These are phyloP conservation scores for Cheilosia grossa DNA, from an alignment of 2,888 invertebrate species.

Conservation along the genomic window DNA sequence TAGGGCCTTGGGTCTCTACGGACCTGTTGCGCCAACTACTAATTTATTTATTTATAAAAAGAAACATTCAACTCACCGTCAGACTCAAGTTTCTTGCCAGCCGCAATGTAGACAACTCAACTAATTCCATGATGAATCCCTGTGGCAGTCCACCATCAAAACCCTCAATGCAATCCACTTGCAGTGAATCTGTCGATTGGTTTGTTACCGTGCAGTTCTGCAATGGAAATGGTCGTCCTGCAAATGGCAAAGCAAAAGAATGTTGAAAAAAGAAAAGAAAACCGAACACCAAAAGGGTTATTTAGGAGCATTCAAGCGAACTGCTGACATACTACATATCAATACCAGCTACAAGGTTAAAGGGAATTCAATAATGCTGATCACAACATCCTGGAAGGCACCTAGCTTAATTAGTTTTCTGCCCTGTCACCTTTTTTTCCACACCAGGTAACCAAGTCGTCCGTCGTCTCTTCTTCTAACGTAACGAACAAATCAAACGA, in stretches of 20 bases:
- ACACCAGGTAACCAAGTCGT: not conserved
- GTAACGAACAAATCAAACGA: constrained; percentile 56
- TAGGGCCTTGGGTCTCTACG: no score
- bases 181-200: constrained; percentile 92
- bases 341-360: constrained; percentile 6
- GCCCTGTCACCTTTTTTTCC: constrained; percentile 7
- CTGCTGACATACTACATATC: not conserved
- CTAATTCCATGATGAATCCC: constrained; percentile 91
- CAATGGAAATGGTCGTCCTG: constrained; percentile 94
- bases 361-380: constrained; percentile 64
- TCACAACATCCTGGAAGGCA: constrained; percentile 50
- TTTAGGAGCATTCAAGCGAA: constrained; percentile 10
- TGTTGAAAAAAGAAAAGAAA: not conserved
- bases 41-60: no score
- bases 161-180: constrained; percentile 93
- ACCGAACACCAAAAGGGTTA: not conserved
- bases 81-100: constrained; percentile 83
- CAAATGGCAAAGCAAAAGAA: constrained; percentile 53
- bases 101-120: constrained; percentile 88
- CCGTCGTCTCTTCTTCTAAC: not conserved
- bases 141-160: constrained; percentile 95
- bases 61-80: constrained; percentile 78
- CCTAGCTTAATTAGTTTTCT: constrained; percentile 62
- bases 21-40: no score
- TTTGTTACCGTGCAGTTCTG: constrained; percentile 95